A percentile compares a stretch with the other conserved stretches of the same genome.
Evolutionary conservation across 1,140 invertebrate species (phyloP).

Genomic region (Trichonephila inaurata): DNA sequence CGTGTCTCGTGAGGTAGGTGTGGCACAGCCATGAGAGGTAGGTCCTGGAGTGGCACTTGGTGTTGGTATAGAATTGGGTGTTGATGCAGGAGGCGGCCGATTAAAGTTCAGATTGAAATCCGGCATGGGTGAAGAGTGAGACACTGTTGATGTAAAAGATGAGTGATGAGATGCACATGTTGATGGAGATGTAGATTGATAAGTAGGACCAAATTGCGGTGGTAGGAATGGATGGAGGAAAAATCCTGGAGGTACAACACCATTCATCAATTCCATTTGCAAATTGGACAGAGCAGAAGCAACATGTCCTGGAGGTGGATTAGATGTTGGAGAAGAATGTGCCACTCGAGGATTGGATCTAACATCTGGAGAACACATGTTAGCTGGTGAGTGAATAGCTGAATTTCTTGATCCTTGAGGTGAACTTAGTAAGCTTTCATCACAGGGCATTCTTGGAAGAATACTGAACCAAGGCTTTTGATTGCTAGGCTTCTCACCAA

Average conservation of each 20-base stretch:
- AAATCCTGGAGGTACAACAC: conserved; percentile 69
- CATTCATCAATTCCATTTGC: conserved; percentile 74
- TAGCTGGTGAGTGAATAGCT: conserved; percentile 3
- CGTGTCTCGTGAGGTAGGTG: conserved; percentile 72
- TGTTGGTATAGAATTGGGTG: conserved; percentile 73
- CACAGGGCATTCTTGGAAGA: conserved; percentile 85
- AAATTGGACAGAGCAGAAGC: conserved; percentile 72
- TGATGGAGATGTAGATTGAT: conserved; percentile 26
- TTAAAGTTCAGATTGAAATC: conserved; percentile 69
- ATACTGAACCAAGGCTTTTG: conserved; percentile 85
- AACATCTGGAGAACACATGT: conserved; percentile 36
- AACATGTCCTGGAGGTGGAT: conserved; percentile 64
- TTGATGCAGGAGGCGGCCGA: conserved; percentile 62
- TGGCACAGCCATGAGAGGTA: conserved; percentile 65
- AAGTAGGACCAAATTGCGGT: conserved; percentile 54
- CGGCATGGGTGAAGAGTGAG: conserved; percentile 57
- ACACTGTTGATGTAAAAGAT: conserved; percentile 57
- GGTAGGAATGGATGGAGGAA: conserved; percentile 73
- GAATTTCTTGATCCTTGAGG: conserved; percentile 57
- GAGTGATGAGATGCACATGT: conserved; percentile 41
- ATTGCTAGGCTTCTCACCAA: conserved; percentile 76
- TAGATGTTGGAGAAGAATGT: conserved; percentile 35
- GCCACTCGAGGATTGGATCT: conserved; percentile 24
- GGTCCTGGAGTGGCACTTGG: conserved; percentile 76
- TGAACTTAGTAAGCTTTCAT: conserved; percentile 81